Evolutionary conservation across 2,113 vertebrate species (phyloP).

Genomic region (Crotophaga sulcirostris): DNA sequence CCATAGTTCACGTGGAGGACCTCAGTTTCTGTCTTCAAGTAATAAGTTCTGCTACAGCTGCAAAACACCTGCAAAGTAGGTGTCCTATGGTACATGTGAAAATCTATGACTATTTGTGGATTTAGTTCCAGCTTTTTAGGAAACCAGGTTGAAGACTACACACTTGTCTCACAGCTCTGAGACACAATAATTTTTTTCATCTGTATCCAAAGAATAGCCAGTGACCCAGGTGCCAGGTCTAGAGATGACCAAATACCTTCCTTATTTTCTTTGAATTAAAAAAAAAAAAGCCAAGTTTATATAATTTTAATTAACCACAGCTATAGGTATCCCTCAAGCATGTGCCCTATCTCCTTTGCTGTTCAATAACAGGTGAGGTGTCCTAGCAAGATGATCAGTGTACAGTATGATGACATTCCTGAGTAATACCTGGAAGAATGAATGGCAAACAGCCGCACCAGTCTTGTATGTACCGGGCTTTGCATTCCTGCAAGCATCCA

Average conservation of each 20-base stretch:
- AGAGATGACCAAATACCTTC: background rate
- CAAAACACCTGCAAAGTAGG: background rate
- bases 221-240: background rate
- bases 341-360: background rate
- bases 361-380: background rate
- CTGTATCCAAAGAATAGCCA: background rate
- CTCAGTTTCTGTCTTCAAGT: background rate
- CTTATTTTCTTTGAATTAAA: background rate
- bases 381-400: background rate
- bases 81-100: background rate
- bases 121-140: background rate
- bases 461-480: conserved; percentile 67
- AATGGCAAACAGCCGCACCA: conserved; percentile 77
- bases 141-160: background rate
- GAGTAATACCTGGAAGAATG: conserved; percentile 76
- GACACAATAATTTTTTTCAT: background rate
- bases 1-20: background rate
- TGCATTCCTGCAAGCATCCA: conserved; percentile 79
- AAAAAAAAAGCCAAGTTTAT: background rate
- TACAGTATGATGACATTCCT: background rate
- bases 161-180: background rate
- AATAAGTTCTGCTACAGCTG: background rate
- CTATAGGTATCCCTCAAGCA: background rate
- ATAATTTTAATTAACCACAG: background rate
- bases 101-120: background rate